Base-by-base conservation (phyloP, 2,113 vertebrate species). In the Neodontobutis hainanensis region DNA sequence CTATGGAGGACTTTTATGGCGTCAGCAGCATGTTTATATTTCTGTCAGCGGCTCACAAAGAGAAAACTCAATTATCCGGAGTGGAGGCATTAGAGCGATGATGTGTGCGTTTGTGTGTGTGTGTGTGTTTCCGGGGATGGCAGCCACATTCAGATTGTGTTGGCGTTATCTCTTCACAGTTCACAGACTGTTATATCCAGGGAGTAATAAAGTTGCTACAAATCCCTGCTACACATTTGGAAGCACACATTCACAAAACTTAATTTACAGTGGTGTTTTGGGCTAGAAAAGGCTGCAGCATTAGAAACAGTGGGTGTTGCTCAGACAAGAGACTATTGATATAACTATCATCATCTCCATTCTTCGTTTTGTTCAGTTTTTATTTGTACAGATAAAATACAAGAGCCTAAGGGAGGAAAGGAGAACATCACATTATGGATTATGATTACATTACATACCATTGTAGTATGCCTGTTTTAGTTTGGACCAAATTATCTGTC, bases 41-140 rank as follows among this genome's bases (percentile, higher is more conserved):
- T 75, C 62, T 65, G 74, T 73, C 68, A 11, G 66, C 59, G 1
- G 77, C 8, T 38, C 61, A 9, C 73, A 16, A 40, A 57, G 73
- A 75, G 75, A 55, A 75, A 87, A 82, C 81, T 80, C 85, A 82
- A 87, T 87, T 87, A 84, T 74, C 65, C 46, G 60, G 65, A 84
- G 85, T 85, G 85, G 70, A 74, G 66, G 73, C 70, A 73, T 83
- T 77, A 77, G 62, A 80, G 46, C 43, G 59, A 77, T 77, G 78
- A 73, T 81, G 60, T 71, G 61, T 77, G 61, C 38, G 2, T 49
- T 65, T 43, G 61, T 52, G 49, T 61, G 14, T 65, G 72, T 67
- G 72, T 72, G 76, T 72, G 27, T n/a, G n/a, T n/a, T n/a, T 65
- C 11, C 19, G 34, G 35, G 55, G 56, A 53, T 53, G 62, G 46